Evolutionary conservation across 2,888 invertebrate species (phyloP).

Genomic region (Oscheius sp.): DNA sequence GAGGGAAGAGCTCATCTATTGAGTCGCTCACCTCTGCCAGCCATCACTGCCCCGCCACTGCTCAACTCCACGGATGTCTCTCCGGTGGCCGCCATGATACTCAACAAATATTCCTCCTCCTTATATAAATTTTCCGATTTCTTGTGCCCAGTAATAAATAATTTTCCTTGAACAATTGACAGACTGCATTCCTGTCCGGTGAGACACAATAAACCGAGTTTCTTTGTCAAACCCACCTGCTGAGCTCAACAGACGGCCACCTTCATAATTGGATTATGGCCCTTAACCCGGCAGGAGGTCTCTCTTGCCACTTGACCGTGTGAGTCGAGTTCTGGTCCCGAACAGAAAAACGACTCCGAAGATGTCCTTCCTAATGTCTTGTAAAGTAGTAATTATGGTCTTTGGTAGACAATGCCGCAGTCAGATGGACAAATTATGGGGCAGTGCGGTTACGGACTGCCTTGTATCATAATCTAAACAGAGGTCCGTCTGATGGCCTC

Average conservation of each 20-base stretch:
- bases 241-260: constrained; percentile 4
- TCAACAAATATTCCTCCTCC: too few relatives aligned
- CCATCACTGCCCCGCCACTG: neutral
- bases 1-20: constrained; percentile 67
- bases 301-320: neutral
- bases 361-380: too few relatives aligned
- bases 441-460: constrained; percentile 3
- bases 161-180: too few relatives aligned
- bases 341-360: too few relatives aligned
- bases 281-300: constrained; percentile 1
- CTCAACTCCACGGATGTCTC: too few relatives aligned
- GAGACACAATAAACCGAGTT: too few relatives aligned
- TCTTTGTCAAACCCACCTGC: neutral
- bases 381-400: too few relatives aligned
- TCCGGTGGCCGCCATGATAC: too few relatives aligned
- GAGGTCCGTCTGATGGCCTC: constrained; percentile 5
- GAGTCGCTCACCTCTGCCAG: neutral
- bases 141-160: too few relatives aligned
- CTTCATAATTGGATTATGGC: constrained; percentile 16
- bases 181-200: too few relatives aligned
- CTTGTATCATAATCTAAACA: too few relatives aligned
- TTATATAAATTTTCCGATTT: too few relatives aligned
- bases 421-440: constrained; percentile 25
- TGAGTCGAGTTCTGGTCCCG: neutral
- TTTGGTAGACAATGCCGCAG: constrained; percentile 2